These are phyloP conservation scores for Leucozona laternaria DNA, from an alignment of 2,888 invertebrate genomes.

Conservation along the genomic window DNA sequence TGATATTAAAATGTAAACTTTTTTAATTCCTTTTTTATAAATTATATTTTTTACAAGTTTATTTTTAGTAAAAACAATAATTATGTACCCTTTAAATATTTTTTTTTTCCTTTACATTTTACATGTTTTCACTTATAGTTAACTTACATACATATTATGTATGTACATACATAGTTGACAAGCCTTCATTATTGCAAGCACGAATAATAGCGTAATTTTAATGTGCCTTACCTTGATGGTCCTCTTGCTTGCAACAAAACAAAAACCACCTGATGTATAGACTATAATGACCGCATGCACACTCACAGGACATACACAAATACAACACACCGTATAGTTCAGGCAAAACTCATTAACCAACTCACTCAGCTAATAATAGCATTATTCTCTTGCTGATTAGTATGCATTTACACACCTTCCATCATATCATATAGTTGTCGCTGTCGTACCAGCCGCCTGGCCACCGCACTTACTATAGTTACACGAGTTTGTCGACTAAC, in stretches of 20 bases:
- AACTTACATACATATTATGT: background rate
- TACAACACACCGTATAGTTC: constrained; percentile 5
- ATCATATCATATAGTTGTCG: constrained; percentile 9
- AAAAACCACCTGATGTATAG: constrained; percentile 34
- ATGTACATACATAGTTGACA: constrained; percentile 1
- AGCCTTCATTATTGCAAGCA: background rate
- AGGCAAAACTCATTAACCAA: constrained; percentile 55
- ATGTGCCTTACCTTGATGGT: constrained; percentile 8
- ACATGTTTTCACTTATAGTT: background rate
- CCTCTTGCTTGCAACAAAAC: constrained; percentile 7
- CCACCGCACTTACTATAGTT: background rate
- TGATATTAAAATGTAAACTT: too few species aligned
- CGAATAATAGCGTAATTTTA: constrained; percentile 6
- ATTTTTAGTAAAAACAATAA: background rate
- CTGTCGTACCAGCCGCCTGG: background rate
- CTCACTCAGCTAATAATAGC: constrained; percentile 51
- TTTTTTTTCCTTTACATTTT: background rate
- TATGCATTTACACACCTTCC: constrained; percentile 57
- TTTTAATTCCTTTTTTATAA: too few species aligned
- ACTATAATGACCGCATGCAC: constrained; percentile 19
- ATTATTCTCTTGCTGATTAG: constrained; percentile 55
- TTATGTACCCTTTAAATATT: background rate
- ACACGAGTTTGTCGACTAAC: constrained; percentile 5
- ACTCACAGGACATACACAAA: constrained; percentile 15
- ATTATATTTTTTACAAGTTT: too few species aligned